phyloP scores from a whole-genome alignment of 2,888 invertebrate genomes.

The Stenchaetothrips biformis region DNA sequence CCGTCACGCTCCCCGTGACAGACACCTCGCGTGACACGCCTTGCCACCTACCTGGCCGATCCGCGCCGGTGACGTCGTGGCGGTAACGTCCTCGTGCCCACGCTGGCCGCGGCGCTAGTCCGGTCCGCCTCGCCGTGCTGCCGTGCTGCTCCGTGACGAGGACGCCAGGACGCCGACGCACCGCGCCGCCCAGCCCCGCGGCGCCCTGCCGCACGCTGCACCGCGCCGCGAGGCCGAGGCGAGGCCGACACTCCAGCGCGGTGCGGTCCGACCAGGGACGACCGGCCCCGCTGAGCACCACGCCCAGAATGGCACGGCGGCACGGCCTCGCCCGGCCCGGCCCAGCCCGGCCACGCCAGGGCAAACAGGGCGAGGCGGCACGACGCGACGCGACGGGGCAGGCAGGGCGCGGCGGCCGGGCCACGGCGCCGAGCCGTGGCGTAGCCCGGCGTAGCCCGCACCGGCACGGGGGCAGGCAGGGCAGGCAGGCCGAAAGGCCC shows the following conservation, averaged over 20 bases:
- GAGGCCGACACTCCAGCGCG: no score
- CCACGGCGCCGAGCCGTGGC: no score
- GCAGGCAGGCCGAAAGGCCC: background rate
- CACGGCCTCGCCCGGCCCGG: no score
- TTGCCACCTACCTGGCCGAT: background rate
- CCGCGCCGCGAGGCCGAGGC: background rate
- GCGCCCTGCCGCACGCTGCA: no score
- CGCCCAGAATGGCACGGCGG: background rate
- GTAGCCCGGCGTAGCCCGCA: no score
- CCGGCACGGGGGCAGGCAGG: background rate
- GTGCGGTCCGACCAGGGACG: no score
- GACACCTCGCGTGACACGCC: background rate
- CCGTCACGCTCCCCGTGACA: background rate
- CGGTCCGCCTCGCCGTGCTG: background rate
- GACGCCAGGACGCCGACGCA: background rate
- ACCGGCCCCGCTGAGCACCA: background rate
- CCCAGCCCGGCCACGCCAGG: no score
- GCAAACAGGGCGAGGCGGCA: no score
- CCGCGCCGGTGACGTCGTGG: no score
- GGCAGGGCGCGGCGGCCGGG: no score
- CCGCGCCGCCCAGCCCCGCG: background rate
- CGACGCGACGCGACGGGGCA: no score
- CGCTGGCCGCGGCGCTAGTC: background rate
- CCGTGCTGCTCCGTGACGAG: background rate
- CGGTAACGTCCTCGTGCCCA: background rate